Base-by-base conservation (phyloP, 1,140 invertebrate genomes). In the Lucilia cuprina region DNA sequence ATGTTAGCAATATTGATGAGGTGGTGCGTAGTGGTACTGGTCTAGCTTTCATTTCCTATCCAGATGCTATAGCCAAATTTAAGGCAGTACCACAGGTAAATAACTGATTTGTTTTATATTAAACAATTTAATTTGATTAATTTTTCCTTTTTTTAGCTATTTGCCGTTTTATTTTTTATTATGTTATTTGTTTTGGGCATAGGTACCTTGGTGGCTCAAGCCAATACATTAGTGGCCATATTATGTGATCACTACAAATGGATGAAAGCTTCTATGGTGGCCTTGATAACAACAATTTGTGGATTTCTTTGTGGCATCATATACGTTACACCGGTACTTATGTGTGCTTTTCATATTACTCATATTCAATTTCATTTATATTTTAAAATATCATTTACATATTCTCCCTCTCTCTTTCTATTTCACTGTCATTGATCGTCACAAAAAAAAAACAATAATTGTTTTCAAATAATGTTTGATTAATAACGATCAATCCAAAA, bases 141-240 rank as follows among this genome's bases (percentile, higher is more conserved):
- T 89, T 30, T 84, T 55, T 82, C 9, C 8, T 70, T 49, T 8
- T 21, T 49, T 5, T 49, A 90, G 84, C 82, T 91, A 13, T 98
- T 98, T 92, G 93, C 97, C 0, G 94, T 97, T 0, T 91, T 98
- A 0, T 98, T 98, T 92, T 98, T 98, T 92, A 91, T 97, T n/a
- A 97, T 97, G 96, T 92, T 97, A 87, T 95, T 96, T 78, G 94
- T 96, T 0, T 90, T 97, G 78, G 96, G 96, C 3, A 92, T 96
- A 14, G 96, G 96, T 3, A 96, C 95, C 83, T 94, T 94, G 60
- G 94, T 95, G 5, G 95, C 94, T 0, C 91, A 96, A 50, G 93
- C 94, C 41, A 94, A 93, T 84, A 93, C 93, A 14, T 91, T 96
- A 35, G 94, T 95, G 83, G 95, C 94, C 0, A 93, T 95, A 0